Base-by-base conservation (phyloP, 2,797 vertebrate species). In the Paratrypauchen microcephalus region DNA sequence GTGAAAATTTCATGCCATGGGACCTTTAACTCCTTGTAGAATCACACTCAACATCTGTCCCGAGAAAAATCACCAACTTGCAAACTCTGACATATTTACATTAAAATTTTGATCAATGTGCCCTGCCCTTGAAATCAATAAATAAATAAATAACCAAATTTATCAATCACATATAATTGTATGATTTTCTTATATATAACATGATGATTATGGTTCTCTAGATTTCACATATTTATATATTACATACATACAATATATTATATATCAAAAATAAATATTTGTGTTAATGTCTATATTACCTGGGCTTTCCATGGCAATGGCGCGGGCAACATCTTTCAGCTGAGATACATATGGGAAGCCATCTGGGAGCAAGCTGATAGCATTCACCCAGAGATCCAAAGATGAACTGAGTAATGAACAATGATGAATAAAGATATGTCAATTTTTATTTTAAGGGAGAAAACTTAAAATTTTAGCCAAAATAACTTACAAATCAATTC, bases 231-330 rank as follows among this genome's bases (percentile, higher is more conserved):
- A 13, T 41, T 41, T 41, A 50, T 50, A n/a, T n/a, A 1, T 52
- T 5, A n/a, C n/a, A n/a, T n/a, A n/a, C n/a, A n/a, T n/a, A n/a
- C n/a, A n/a, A n/a, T n/a, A n/a, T n/a, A n/a, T n/a, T n/a, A n/a
- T n/a, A 52, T n/a, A 52, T 8, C 32, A 45, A 15, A 52, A n/a
- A 52, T 9, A 21, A 13, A 23, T 55, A 55, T 55, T 12, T 11
- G 18, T 36, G 19, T n/a, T 36, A 4, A 19, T 30, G 8, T n/a
- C 11, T 57, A 55, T 92, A 45, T 45, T 45, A 94, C 94, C 92
- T 91, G 84, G 78, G 68, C 87, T 79, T 81, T 92, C 92, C 2
- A 6, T 78, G 66, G 88, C 86, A 52, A 93, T 77, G 12, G 57
- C 73, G 75, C 3, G 72, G 48, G 81, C 75, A 71, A 93, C 58